Percentiles rank a stretch among this genome's conserved stretches.
Conservation (phyloP, 2,113 vertebrate genomes). For the Entomyzon cyanotis region DNA sequence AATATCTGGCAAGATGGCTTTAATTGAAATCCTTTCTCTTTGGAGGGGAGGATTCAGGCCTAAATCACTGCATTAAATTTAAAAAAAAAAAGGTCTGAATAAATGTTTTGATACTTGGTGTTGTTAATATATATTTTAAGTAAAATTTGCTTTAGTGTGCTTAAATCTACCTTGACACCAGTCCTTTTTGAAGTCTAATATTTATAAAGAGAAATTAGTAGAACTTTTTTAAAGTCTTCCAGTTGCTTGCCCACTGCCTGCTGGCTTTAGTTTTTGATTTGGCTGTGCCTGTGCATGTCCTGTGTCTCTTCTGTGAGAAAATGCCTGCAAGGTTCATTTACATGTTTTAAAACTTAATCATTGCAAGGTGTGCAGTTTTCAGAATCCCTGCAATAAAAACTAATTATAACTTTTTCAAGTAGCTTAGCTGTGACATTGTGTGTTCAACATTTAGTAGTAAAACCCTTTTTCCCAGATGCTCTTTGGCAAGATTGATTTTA, state of each 20-base stretch:
- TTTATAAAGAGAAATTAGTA: background rate
- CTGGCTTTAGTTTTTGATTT: constrained; percentile 31
- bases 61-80: background rate
- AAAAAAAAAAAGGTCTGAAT: background rate
- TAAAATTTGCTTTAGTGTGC: background rate
- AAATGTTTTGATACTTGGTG: background rate
- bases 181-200: constrained; percentile 28
- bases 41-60: background rate
- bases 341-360: background rate
- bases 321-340: background rate
- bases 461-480: background rate
- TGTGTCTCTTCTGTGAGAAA: background rate
- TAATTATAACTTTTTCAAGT: background rate
- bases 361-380: background rate
- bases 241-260: constrained; percentile 25
- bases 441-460: background rate
- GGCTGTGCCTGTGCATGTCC: constrained; percentile 12
- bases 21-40: background rate
- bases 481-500: background rate
- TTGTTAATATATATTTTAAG: background rate
- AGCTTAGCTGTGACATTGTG: background rate
- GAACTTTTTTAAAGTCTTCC: background rate
- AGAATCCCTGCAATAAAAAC: background rate
- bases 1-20: background rate
- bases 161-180: constrained; percentile 4